Base-by-base conservation (phyloP, 2,888 invertebrate species). In the Agrotis segetum region DNA sequence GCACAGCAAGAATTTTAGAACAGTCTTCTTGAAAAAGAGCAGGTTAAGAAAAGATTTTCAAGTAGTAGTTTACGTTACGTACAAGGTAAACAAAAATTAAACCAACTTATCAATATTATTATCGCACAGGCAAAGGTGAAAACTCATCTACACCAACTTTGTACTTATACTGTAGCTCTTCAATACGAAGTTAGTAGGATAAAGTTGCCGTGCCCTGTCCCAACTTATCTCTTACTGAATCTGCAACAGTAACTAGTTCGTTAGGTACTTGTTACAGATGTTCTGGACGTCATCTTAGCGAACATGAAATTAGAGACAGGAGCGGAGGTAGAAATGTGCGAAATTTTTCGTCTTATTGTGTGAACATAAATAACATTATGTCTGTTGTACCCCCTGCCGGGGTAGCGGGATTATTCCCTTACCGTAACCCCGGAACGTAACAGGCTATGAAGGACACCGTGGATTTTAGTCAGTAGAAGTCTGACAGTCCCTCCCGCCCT, bases 191-290 rank as follows among this genome's bases (percentile, higher is more conserved):
- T 53, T 65, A 46, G 34, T 6, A 40, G 17, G 19, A 52, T 6
- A 17, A 52, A 76, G 34, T 68, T 67, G 24, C 6, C 1, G 0
- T 40, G 9, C 17, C 46, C 13, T 14, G 14, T 47, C 7, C 16
- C 14, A 46, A 75, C n/a, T 75, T 50, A 24, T 34, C n/a, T 24
- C 34, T 34, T 50, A 58, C 34, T 40, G 5, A 47, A 47, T 74
- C 53, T 74, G 53, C 19, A 55, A 64, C 40, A 47, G 19, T 65
- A 19, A 53, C 16, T 29, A 29, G 7, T 47, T 29, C n/a, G 49
- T 49, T 56, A n/a, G 5, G 14, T 34, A 56, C 2, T 2, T n/a
- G 34, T n/a, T 34, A 11, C 11, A n/a, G 0, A n/a, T 55, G 9
- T 29, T 29, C 29, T n/a, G 2, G 17, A 34, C 6, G 34, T 7